Evolutionary conservation across 2,797 vertebrate genomes (phyloP), one percentile per base, ranked within the genome.

Genomic region (Melanotaenia trifasciata): DNA sequence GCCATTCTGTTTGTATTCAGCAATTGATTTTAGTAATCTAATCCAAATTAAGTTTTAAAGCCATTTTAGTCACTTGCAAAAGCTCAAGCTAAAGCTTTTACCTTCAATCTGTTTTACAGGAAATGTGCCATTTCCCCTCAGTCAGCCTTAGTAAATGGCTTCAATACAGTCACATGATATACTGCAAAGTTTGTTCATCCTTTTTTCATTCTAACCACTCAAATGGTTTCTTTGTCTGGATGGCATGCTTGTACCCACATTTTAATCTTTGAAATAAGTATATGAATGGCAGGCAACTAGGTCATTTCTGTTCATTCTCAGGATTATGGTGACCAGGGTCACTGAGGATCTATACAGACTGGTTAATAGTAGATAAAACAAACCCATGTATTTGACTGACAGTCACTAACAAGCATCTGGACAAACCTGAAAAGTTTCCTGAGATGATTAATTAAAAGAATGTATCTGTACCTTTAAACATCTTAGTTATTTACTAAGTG

Each of bases 101-200:
- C 18, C 1, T 2, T 61, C 38, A 51, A 16, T 16, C 51, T 30
- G 18, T 28, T 28, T 65, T 58, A 28, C 43, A 43, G 13, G 26
- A 73, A 72, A 67, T 51, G 10, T 20, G 14, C 9, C 10, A 30
- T 61, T 71, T 40, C n/a, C 14, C 33, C 26, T 32, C 12, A 26
- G 22, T 24, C 14, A 1, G 18, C n/a, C 40, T 64, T 13, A 36
- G 1, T n/a, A 14, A 11, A 33, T 35, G 28, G 28, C 28, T 45
- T 12, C 45, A 38, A 33, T 58, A 13, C 58, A 78, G 54, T 58
- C 58, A 72, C 58, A 40, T 58, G 69, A 72, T n/a, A 30, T 58
- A 33, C 6, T 18, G 45, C 6, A 78, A 72, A 51, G 22, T 51
- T 38, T 53, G 16, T 58, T 58, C 64, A 58, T 7, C 3, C 62